A percentile compares a stretch with the other conserved stretches of the same genome.
Evolutionary conservation across 2,888 invertebrate genomes (phyloP).

Genomic region (Drosophila affinis): DNA sequence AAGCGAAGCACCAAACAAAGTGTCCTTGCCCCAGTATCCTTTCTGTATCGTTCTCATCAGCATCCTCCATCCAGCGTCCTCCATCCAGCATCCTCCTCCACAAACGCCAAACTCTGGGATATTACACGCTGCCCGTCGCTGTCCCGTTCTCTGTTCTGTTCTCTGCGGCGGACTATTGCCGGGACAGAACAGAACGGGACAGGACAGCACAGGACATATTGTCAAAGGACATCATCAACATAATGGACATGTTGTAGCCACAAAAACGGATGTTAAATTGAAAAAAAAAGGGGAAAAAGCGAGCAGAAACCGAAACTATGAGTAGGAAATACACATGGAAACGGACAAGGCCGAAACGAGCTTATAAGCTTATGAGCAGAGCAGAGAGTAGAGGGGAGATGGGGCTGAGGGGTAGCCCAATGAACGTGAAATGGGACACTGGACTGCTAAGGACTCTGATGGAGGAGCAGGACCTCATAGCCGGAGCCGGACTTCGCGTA

Average conservation of each 20-base stretch:
- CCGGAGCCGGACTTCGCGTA: slow-evolving; percentile 21
- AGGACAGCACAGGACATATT: slow-evolving; percentile 46
- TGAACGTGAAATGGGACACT: not conserved
- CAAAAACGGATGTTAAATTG: slow-evolving; percentile 70
- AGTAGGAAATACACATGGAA: slow-evolving; percentile 56
- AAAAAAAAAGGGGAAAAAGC: slow-evolving; percentile 39
- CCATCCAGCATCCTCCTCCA: slow-evolving; percentile 19
- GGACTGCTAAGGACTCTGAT: not conserved
- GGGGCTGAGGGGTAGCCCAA: not conserved
- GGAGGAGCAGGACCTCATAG: not conserved
- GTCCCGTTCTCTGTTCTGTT: slow-evolving; percentile 28
- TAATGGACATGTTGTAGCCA: slow-evolving; percentile 67
- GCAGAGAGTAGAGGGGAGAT: slow-evolving; percentile 2
- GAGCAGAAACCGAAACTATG: slow-evolving; percentile 49
- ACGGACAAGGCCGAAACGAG: slow-evolving; percentile 58
- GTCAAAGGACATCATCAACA: slow-evolving; percentile 75
- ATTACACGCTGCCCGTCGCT: slow-evolving; percentile 36
- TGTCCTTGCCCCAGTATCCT: slow-evolving; percentile 21
- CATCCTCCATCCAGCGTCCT: not conserved
- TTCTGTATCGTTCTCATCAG: slow-evolving; percentile 1
- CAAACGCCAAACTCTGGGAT: slow-evolving; percentile 58
- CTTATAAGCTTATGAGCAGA: slow-evolving; percentile 63
- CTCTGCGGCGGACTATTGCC: not conserved
- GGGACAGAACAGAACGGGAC: slow-evolving; percentile 3
- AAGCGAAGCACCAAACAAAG: slow-evolving; percentile 10